Evolutionary conservation across 2,113 vertebrate species (phyloP).

Genomic region (Apistogramma diplotaenia): DNA sequence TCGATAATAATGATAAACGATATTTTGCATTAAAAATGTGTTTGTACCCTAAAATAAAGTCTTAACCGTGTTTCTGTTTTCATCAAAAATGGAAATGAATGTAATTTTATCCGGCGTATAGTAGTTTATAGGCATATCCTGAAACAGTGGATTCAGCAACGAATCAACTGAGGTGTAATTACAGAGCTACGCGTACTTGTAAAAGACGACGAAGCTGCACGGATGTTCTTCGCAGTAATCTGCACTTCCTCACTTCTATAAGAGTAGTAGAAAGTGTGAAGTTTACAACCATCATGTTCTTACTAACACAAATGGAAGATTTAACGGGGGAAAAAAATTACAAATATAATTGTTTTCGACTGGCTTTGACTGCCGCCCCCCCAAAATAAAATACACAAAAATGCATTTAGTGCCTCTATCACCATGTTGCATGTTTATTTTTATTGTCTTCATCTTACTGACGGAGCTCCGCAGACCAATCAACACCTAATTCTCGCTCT

Average conservation of each 20-base stretch:
- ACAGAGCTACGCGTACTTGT: background rate
- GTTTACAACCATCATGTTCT: background rate
- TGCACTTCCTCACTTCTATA: background rate
- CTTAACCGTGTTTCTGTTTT: too few relatives aligned
- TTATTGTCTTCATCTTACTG: background rate
- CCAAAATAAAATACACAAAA: background rate
- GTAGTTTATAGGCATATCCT: too few relatives aligned
- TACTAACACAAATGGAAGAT: background rate
- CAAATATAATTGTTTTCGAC: accelerated
- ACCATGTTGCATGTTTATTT: background rate
- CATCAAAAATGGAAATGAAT: too few relatives aligned
- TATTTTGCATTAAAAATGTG: too few relatives aligned
- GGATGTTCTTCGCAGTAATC: background rate
- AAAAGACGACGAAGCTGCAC: too few relatives aligned
- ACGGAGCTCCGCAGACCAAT: background rate
- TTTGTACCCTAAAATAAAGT: too few relatives aligned
- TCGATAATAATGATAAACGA: too few relatives aligned
- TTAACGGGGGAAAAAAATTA: background rate
- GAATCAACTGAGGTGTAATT: background rate
- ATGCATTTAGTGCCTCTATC: background rate
- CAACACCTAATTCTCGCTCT: slow-evolving; percentile 10
- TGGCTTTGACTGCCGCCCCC: background rate
- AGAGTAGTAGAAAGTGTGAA: too few relatives aligned
- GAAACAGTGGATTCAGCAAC: too few relatives aligned
- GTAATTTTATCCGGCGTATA: too few relatives aligned